These are phyloP conservation scores for Liasis olivaceus DNA, from an alignment of 2,797 vertebrate genomes.

Conservation along the genomic window DNA sequence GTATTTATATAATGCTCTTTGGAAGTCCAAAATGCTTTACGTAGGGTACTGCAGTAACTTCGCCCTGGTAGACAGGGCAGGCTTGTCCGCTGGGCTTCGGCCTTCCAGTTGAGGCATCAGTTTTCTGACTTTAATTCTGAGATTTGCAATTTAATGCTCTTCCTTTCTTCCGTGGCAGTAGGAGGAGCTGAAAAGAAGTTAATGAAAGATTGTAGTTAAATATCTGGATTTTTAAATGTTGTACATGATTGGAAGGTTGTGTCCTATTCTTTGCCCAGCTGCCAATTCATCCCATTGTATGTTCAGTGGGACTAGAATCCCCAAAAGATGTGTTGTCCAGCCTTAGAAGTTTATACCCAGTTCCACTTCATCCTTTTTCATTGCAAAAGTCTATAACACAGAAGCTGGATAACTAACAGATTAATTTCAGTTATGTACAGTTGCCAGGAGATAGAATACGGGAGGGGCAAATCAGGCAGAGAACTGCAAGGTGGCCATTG, in stretches of 20 bases:
- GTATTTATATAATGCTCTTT: not conserved
- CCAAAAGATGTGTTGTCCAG: not conserved
- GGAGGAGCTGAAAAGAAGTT: not conserved
- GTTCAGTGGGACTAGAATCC: not conserved
- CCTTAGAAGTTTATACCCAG: not conserved
- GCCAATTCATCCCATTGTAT: not conserved
- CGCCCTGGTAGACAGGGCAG: not conserved
- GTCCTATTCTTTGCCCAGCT: not conserved
- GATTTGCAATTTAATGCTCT: not conserved
- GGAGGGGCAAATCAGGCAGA: not conserved
- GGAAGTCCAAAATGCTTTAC: not conserved
- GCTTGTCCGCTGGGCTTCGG: not conserved
- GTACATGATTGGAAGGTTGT: not conserved
- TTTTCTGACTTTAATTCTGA: not conserved
- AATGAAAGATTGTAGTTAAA: not conserved
- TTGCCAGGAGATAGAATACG: not conserved
- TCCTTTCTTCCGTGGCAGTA: not conserved
- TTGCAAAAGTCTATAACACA: not conserved
- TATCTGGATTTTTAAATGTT: not conserved
- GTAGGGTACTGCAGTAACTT: not conserved
- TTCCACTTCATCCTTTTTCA: not conserved
- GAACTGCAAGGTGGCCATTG: no score
- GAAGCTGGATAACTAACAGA: not conserved
- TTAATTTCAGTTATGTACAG: not conserved
- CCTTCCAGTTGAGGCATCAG: not conserved